These are phyloP conservation scores for Nebria ingens DNA, from an alignment of 1,140 invertebrate species.

Conservation along the genomic window DNA sequence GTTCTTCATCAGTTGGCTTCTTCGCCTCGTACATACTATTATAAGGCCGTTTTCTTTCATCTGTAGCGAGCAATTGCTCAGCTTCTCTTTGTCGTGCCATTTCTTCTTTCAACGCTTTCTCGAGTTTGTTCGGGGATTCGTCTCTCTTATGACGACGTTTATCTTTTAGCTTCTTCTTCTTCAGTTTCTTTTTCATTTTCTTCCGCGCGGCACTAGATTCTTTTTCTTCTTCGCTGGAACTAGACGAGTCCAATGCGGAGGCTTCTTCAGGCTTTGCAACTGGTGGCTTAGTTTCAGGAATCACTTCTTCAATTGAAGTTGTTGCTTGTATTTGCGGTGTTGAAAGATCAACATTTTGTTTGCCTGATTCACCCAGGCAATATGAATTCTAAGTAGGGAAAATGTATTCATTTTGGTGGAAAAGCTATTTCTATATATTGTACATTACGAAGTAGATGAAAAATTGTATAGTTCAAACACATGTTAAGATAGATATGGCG, in stretches of 20 bases:
- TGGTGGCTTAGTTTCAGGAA: constrained; percentile 25
- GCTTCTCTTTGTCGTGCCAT: constrained; percentile 50
- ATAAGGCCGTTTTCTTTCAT: constrained; percentile 85
- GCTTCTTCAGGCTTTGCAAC: constrained; percentile 22
- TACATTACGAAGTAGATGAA: too few species aligned
- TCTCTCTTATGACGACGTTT: constrained; percentile 49
- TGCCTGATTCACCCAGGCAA: constrained; percentile 74
- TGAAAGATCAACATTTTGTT: constrained; percentile 24
- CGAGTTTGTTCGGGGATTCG: constrained; percentile 40
- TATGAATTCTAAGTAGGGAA: constrained; percentile 53
- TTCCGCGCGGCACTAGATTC: constrained; percentile 34
- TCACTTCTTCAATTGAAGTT: constrained; percentile 29
- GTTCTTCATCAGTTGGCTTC: constrained; percentile 80
- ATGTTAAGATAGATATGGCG: too few species aligned
- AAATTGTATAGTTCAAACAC: neutral
- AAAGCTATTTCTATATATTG: too few species aligned
- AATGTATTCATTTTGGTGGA: constrained; percentile 9
- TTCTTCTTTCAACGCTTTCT: constrained; percentile 54
- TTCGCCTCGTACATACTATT: constrained; percentile 80
- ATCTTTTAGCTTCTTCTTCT: constrained; percentile 57
- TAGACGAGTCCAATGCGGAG: constrained; percentile 18
- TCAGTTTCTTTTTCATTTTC: constrained; percentile 41
- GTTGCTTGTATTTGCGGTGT: constrained; percentile 20
- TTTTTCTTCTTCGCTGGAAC: constrained; percentile 18
- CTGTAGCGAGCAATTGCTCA: constrained; percentile 55